Evolutionary conservation across 2,888 invertebrate species (phyloP).

Genomic region (Leptinotarsa rubiginosa): DNA sequence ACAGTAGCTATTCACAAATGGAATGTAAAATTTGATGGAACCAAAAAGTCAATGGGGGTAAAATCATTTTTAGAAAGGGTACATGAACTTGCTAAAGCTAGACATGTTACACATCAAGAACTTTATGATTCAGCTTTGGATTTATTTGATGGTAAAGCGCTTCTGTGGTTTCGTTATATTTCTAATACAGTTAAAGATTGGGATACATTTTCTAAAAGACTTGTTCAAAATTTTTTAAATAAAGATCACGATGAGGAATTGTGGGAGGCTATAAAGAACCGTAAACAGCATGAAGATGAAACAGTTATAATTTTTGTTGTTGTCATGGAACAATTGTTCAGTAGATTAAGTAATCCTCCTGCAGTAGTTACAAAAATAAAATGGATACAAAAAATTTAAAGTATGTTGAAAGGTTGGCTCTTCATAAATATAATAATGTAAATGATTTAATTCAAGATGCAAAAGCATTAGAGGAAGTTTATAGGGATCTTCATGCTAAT

Average conservation of each 20-base stretch:
- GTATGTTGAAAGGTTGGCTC: neutral
- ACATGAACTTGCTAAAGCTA: constrained; percentile 31
- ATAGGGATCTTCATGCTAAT: neutral
- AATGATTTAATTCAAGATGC: neutral
- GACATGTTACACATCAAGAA: constrained; percentile 22
- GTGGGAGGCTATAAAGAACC: neutral
- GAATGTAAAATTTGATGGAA: constrained; percentile 29
- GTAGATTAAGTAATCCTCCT: neutral
- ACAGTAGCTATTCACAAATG: too few relatives aligned
- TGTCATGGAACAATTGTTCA: neutral
- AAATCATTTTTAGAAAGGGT: constrained; percentile 34
- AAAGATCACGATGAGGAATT: constrained; percentile 6
- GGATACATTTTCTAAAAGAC: constrained; percentile 23
- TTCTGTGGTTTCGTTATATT: constrained; percentile 28
- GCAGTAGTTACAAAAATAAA: constrained; percentile 5
- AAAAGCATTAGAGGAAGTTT: neutral
- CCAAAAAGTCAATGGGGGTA: constrained; percentile 20
- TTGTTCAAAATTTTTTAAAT: constrained; percentile 27
- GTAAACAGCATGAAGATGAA: neutral
- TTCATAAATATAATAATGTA: neutral
- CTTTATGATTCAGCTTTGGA: constrained; percentile 22
- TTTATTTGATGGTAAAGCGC: constrained; percentile 29
- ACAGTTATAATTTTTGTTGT: neutral
- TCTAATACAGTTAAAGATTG: constrained; percentile 25
- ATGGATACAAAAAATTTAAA: neutral